phyloP scores from a whole-genome alignment of 2,113 vertebrate species.

The Eudyptes chrysolophus region DNA sequence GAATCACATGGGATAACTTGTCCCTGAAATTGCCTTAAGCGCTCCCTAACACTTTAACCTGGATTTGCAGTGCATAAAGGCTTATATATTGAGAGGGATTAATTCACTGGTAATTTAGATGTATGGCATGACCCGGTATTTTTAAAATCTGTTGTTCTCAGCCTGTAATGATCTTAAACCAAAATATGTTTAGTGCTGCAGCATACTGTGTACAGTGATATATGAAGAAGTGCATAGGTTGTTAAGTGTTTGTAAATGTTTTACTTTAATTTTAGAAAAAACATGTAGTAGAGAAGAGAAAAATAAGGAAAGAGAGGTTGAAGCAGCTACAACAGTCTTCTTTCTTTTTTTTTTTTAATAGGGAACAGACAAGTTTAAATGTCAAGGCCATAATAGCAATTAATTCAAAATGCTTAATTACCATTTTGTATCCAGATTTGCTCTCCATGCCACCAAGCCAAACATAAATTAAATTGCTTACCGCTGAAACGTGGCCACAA shows the following conservation, averaged over 20 bases:
- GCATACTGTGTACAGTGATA: neutral
- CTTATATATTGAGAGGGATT: neutral
- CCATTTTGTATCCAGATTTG: neutral
- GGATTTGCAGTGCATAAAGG: neutral
- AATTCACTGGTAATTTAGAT: neutral
- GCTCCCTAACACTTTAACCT: neutral
- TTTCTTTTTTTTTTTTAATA: neutral
- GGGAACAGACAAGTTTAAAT: neutral
- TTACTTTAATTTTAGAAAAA: neutral
- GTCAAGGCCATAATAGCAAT: neutral
- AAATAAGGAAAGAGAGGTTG: neutral
- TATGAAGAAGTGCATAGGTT: accelerated
- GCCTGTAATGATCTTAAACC: neutral
- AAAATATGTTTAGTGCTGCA: neutral
- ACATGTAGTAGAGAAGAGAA: neutral
- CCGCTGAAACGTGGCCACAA: neutral
- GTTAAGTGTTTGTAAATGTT: slow-evolving; percentile 16
- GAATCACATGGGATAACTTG: neutral
- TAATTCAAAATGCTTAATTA: slow-evolving; percentile 30
- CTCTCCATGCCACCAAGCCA: neutral
- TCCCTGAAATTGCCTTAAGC: neutral
- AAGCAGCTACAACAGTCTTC: neutral
- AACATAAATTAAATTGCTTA: neutral
- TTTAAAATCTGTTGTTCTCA: neutral
- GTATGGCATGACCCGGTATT: neutral